These are phyloP conservation scores for Syrista parreyssii DNA, from an alignment of 2,888 invertebrate genomes.

Conservation along the genomic window DNA sequence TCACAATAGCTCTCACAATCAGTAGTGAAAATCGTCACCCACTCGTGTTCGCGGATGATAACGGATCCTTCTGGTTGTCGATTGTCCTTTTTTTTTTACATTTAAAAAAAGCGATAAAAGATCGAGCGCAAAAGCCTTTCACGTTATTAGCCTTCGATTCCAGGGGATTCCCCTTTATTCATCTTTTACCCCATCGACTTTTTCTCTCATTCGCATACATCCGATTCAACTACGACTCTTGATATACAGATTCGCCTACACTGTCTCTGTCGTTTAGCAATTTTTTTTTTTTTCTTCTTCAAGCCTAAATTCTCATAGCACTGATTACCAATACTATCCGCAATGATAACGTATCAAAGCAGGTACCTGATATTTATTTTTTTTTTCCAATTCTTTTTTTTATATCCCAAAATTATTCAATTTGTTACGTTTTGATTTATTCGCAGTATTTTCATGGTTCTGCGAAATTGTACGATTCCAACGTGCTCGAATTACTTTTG, in stretches of 20 bases:
- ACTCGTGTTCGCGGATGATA: slow-evolving; percentile 1
- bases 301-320: too few species aligned
- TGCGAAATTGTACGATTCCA: too few species aligned
- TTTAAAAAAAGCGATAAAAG: neutral
- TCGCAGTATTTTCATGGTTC: too few species aligned
- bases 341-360: too few species aligned
- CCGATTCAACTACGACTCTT: neutral
- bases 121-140: neutral
- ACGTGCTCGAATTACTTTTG: too few species aligned
- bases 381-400: too few species aligned
- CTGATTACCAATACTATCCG: too few species aligned
- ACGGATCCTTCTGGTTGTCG: slow-evolving; percentile 1
- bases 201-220: neutral
- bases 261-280: too few species aligned
- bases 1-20: neutral
- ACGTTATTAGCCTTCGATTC: neutral
- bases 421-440: too few species aligned
- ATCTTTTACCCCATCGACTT: neutral
- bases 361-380: too few species aligned
- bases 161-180: neutral
- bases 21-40: neutral
- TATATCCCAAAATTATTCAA: too few species aligned
- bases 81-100: slow-evolving; percentile 12
- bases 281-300: too few species aligned
- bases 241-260: neutral